Evolutionary conservation across 2,888 invertebrate genomes (phyloP), one percentile per base, ranked within the genome.

Genomic region (Homarus gammarus): DNA sequence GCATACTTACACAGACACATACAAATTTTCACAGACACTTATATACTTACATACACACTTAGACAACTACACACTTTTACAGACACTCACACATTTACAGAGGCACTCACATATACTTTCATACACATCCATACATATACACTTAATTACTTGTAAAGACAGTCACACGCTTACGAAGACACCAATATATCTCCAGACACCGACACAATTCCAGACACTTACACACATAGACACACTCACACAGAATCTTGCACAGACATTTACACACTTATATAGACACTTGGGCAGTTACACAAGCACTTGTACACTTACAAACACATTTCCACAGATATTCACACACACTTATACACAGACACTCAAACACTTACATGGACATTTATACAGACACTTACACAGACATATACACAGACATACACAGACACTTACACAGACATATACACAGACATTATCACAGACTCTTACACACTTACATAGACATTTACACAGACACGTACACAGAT

Each of bases 181-280:
- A 73, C 33, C 27, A 31, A 73, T 36, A 73, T 36, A 73, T 36
- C 31, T 36, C 1, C 73, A 73, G 36, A 73, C 38, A 73, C 2
- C 31, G 36, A 38, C 40, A 73, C 73, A 31, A 8, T 8, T 36
- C 27, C 73, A 31, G 8, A 36, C 73, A 73, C 38, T 8, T 12
- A 38, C 73, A 73, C 33, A 73, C 73, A 73, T 36, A 73, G 15
- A 73, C 36, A 73, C 36, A 73, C 36, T 33, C 75, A 31, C 49
- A 77, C 18, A 44, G 15, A 70, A 2, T 27, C 75, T 44, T 44
- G 36, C n/a, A 15, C 31, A 49, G n/a, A 49, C 44, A 75, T 6
- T 22, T 6, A 22, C 49, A 44, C 44, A 31, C 61, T 56, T 61
- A 36, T 79, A 81, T 33, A 72, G 10, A 72, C 36, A 72, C 72